Evolutionary conservation across 2,113 vertebrate species (phyloP), one percentile per base, ranked within the genome.

Genomic region (Paralichthys olivaceus): DNA sequence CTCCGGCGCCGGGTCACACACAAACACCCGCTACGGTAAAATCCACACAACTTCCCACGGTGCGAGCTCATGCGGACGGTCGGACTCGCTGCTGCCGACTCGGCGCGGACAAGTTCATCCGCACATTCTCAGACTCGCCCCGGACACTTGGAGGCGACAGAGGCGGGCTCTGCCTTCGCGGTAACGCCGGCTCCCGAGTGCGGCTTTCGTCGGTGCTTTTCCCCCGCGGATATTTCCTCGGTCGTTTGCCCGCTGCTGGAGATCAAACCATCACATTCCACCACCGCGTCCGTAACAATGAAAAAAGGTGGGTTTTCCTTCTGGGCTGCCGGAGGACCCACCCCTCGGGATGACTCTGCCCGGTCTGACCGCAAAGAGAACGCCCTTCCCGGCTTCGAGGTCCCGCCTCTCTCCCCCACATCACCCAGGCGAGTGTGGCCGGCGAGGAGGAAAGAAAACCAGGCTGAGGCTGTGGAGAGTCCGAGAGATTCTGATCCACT

Each of bases 261-360:
- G 87, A 93, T 94, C 90, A 91, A 93, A 95, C 92, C 93, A 93
- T 91, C 91, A 90, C 94, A 95, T 95, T 94, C 94, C 94, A 88
- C 94, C 94, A 88, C 61, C 88, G 92, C 86, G 89, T 91, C 87
- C 87, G 88, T 90, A 94, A 94, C 94, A 94, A 94, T 94, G 94
- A 94, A 91, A 53, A 53, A 94, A 94, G 89, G 93, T 93, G 91
- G 93, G 89, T 84, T 95, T 94, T 94, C 91, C 87, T 91, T 92
- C 40, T 80, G 84, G 68, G 81, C 80, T 45, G 87, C 88, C 79
- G 84, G 86, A 93, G 90, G 90, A 91, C 86, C 92, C 92, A 87
- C 94, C 94, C 92, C 93, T 92, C 82, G 89, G 87, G 85, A 87
- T 89, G 90, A 89, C 92, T 91, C 89, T 91, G 67, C 91, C 75